Evolutionary conservation across 2,113 vertebrate genomes (phyloP).

Genomic region (Bos taurus): ARS-UCD2.0 NC_037335.1:34675501-34676000

Average conservation of each 20-base stretch:
- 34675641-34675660: not conserved
- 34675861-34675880: constrained; percentile 4
- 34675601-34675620: not conserved
- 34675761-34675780: constrained; percentile 19
- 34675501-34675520: not conserved
- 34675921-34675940: not conserved
- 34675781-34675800: constrained; percentile 32
- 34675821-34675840: constrained; percentile 50
- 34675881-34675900: constrained; percentile 20
- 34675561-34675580: not conserved
- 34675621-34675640: not conserved
- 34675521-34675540: not conserved
- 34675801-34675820: constrained; percentile 57
- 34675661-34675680: constrained; percentile 6
- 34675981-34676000: not conserved
- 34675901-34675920: constrained; percentile 36
- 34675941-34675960: not conserved
- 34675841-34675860: constrained; percentile 32
- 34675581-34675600: constrained; percentile 17
- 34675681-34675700: not conserved
- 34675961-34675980: constrained; percentile 4
- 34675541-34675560: not conserved
- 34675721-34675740: not conserved
- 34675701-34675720: not conserved
- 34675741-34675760: not conserved